Percentiles rank a stretch among this genome's conserved stretches.
phyloP scores from a whole-genome alignment of 2,888 invertebrate species.

The Cantharis rufa region DNA sequence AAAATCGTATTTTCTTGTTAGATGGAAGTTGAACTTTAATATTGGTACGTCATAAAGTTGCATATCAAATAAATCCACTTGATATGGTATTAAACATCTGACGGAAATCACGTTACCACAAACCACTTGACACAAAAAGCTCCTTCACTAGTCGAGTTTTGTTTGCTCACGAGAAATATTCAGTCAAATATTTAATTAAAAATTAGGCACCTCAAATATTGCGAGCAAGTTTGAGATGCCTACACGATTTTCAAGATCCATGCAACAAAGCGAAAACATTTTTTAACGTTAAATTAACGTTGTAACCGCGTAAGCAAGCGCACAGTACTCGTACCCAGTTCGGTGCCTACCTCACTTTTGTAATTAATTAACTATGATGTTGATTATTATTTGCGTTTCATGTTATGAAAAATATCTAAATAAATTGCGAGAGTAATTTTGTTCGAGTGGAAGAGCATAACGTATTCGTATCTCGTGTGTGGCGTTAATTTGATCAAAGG shows the following conservation, averaged over 20 bases:
- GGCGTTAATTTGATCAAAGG: background rate
- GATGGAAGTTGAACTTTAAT: background rate
- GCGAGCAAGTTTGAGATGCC: background rate
- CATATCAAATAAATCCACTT: constrained; percentile 2
- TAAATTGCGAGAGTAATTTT: background rate
- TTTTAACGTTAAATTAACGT: background rate
- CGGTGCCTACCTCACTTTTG: background rate
- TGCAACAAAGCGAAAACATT: background rate
- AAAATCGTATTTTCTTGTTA: background rate
- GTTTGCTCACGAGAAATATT: constrained; percentile 8
- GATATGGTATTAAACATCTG: constrained; percentile 15
- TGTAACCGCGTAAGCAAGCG: background rate
- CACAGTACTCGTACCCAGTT: background rate
- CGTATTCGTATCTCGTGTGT: background rate
- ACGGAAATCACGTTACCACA: constrained; percentile 7
- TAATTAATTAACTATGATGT: background rate
- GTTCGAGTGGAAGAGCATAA: background rate
- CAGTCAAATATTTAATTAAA: constrained; percentile 1
- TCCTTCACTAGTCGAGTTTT: constrained; percentile 5
- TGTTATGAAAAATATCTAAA: background rate
- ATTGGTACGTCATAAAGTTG: background rate
- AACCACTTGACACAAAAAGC: constrained; percentile 15
- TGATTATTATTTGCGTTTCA: background rate
- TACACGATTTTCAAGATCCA: background rate
- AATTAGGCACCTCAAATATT: constrained; percentile 3